These are phyloP conservation scores for Botia almorhae DNA, from an alignment of 2,797 vertebrate genomes.

Conservation along the genomic window DNA sequence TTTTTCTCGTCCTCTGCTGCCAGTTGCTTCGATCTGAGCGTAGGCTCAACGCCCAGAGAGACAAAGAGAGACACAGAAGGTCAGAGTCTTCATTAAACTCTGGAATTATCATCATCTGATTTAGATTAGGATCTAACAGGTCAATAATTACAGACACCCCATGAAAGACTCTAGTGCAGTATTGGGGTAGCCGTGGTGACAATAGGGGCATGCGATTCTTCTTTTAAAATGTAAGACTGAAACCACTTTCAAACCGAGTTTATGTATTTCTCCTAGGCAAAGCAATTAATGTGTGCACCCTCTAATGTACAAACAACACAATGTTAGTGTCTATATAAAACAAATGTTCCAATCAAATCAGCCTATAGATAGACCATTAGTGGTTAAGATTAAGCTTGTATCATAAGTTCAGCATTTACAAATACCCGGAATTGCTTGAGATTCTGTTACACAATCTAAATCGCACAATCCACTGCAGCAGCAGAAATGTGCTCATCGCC, in stretches of 20 bases:
- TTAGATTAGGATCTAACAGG: constrained; percentile 14
- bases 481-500: no score
- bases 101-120: constrained; percentile 24
- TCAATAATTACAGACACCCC: constrained; percentile 10
- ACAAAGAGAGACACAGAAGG: constrained; percentile 12
- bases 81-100: constrained; percentile 27
- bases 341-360: neutral
- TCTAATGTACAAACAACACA: neutral
- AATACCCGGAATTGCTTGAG: neutral
- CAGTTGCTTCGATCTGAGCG: neutral
- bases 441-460: no score
- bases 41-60: constrained; percentile 23
- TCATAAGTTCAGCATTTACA: neutral
- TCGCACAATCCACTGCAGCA: no score
- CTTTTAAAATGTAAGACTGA: no score
- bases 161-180: neutral
- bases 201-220: no score
- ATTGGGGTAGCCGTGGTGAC: no score
- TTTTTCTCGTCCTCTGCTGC: constrained; percentile 27
- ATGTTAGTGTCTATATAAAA: neutral
- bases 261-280: no score
- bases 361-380: neutral
- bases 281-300: no score
- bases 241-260: no score
- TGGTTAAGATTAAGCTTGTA: no score